phyloP scores from a whole-genome alignment of 2,113 vertebrate species.

The Podarcis raffonei region DNA sequence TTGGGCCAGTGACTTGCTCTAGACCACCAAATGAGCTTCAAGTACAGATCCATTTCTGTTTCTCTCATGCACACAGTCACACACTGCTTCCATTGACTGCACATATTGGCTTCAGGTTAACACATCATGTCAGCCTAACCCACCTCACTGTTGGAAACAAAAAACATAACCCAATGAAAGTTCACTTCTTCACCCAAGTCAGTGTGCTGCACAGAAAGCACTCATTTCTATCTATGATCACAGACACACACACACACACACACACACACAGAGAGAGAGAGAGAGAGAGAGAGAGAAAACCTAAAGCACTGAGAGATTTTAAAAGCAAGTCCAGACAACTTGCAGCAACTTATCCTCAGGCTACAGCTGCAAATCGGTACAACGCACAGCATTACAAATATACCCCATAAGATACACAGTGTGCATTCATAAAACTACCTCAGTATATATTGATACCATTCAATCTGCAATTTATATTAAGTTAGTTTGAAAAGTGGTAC shows the following conservation, averaged over 20 bases:
- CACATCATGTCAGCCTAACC: not conserved
- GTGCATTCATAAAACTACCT: not conserved
- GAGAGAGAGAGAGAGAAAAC: no score
- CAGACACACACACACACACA: not conserved
- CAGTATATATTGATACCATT: not conserved
- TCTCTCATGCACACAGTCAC: no score
- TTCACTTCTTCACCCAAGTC: not conserved
- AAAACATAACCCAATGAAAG: not conserved
- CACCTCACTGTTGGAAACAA: not conserved
- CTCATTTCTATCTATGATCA: not conserved
- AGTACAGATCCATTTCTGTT: not conserved
- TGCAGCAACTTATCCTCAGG: not conserved
- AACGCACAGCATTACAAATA: not conserved
- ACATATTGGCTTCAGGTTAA: not conserved
- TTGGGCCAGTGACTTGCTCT: not conserved
- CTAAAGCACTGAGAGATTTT: not conserved
- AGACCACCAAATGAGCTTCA: not conserved
- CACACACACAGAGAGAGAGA: no score
- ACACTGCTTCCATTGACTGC: no score
- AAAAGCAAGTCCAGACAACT: not conserved
- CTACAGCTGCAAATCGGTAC: not conserved
- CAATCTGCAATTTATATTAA: not conserved
- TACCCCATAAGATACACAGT: not conserved
- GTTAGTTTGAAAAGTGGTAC: not conserved
- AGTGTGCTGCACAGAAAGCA: not conserved